These are phyloP conservation scores for Parazoanthus atlanticus DNA, from an alignment of 92 coral and sea anemone genomes.

Conservation along the genomic window DNA sequence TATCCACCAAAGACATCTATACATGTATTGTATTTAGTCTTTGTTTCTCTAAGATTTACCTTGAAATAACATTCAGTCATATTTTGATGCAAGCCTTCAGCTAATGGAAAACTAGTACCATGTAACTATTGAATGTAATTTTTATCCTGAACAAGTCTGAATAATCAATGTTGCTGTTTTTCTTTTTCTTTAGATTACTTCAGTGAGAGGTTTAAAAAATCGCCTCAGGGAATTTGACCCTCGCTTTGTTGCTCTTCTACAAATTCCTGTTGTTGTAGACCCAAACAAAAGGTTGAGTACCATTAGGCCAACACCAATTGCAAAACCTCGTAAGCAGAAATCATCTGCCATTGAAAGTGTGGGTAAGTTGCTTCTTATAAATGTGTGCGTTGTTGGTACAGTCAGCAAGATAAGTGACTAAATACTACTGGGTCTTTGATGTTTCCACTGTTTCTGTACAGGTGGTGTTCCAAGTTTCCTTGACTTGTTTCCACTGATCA, in stretches of 20 bases:
- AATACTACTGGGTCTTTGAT: background rate
- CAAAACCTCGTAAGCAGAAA: constrained; percentile 53
- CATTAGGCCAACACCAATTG: background rate
- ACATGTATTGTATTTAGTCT: too few species aligned
- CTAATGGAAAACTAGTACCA: too few species aligned
- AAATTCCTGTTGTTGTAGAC: constrained; percentile 61
- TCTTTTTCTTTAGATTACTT: constrained; percentile 43
- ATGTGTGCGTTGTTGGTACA: background rate
- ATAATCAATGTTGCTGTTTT: background rate
- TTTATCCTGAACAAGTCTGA: background rate
- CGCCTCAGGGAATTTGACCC: constrained; percentile 64
- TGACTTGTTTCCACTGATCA: too few species aligned
- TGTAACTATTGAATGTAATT: too few species aligned
- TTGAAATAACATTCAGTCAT: too few species aligned
- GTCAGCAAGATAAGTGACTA: background rate
- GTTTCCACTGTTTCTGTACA: background rate
- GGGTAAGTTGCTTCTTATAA: constrained; percentile 39
- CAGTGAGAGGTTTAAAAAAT: constrained; percentile 34
- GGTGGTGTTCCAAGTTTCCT: background rate
- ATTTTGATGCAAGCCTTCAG: too few species aligned
- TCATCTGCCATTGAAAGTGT: constrained; percentile 8
- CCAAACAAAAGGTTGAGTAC: constrained; percentile 41
- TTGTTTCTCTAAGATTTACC: too few species aligned
- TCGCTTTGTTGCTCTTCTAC: constrained; percentile 64
- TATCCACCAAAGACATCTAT: too few species aligned